Evolutionary conservation across 1,140 invertebrate genomes (phyloP), one percentile per base, ranked within the genome.

Genomic region (Agrypnia vestita): DNA sequence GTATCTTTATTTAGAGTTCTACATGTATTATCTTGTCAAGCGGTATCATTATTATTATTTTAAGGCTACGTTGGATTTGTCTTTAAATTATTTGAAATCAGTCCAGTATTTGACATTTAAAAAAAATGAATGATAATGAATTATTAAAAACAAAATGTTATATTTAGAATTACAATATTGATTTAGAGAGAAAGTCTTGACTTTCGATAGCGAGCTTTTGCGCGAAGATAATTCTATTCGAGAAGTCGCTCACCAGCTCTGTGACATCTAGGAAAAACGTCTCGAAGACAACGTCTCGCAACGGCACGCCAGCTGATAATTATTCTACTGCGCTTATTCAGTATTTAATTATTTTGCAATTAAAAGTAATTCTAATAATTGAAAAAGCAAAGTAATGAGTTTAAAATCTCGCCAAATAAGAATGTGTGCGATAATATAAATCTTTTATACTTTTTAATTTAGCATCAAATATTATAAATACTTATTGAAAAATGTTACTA

Each of bases 251-350:
- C 6, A 6, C 25, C 6, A 35, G 25, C 25, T 35, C 6, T 35
- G 25, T 35, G 25, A 35, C 25, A 35, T 35, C 25, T 35, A 1
- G 25, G 25, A 35, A 35, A 1, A 6, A 35, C 25, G 25, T 3
- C 25, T 35, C 25, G 25, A 35, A 6, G 25, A 35, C 25, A 35
- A 35, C 1, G 1, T 35, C 25, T 35, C 25, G 25, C 25, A 35
- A 35, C 25, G 25, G 25, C 25, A 6, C 25, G 6, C 25, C 25
- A 35, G 25, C 25, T 35, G 25, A 59, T 19, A 17, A 59, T 21
- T 59, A 59, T n/a, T n/a, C n/a, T 59, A 17, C 55, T 59, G 17
- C 15, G 53, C 53, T 59, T 19, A 59, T 17, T 35, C 25, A 56
- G 9, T 56, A 17, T 56, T n/a, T 12, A 4, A 55, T 55, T 7